Evolutionary conservation across 2,888 invertebrate species (phyloP).

Genomic region (Tachina fera): DNA sequence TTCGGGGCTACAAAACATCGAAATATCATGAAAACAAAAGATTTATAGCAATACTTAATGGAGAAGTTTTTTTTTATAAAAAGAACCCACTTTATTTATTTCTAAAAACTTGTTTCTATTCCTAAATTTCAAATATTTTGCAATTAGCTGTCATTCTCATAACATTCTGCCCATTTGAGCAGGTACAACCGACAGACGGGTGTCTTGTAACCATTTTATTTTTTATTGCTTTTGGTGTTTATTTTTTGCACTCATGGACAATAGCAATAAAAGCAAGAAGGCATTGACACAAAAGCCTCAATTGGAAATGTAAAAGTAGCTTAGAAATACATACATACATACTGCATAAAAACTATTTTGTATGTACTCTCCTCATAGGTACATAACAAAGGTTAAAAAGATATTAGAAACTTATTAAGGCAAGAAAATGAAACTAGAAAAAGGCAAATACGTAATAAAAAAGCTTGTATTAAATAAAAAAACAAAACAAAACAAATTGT

Average conservation of each 20-base stretch:
- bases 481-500: not conserved
- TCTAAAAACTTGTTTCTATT: not conserved
- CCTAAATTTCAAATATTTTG: not conserved
- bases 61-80: no score
- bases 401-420: constrained; percentile 68
- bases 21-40: no score
- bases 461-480: not conserved
- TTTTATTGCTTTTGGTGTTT: constrained; percentile 66
- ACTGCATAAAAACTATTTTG: not conserved
- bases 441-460: constrained; percentile 6
- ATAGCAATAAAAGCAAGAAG: constrained; percentile 73
- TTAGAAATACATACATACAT: constrained; percentile 12
- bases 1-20: no score
- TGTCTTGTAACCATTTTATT: constrained; percentile 54
- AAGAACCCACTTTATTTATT: no score
- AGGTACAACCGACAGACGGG: not conserved
- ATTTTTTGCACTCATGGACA: constrained; percentile 70
- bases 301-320: constrained; percentile 73
- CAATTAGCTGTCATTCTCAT: constrained; percentile 36
- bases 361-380: constrained; percentile 13
- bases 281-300: constrained; percentile 78
- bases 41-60: not conserved
- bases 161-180: constrained; percentile 21
- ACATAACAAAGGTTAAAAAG: constrained; percentile 68
- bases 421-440: constrained; percentile 43